These are phyloP conservation scores for Melanostigma gelatinosum DNA, from an alignment of 2,113 vertebrate species.

Conservation along the genomic window DNA sequence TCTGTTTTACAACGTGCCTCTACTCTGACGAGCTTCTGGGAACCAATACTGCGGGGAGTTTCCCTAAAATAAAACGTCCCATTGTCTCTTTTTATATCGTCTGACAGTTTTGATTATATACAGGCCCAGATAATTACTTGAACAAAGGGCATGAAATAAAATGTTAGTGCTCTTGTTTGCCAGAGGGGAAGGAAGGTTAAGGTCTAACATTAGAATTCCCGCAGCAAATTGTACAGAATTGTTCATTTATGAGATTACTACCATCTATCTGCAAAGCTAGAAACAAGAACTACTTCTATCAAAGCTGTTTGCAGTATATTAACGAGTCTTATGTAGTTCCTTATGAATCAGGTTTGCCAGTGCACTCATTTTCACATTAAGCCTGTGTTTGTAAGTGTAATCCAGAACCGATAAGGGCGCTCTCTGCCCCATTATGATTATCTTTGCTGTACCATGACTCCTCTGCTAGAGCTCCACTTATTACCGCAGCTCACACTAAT, in stretches of 20 bases:
- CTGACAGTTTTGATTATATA: constrained; percentile 36
- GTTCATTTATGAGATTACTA: constrained; percentile 15
- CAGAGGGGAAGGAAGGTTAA: constrained; percentile 7
- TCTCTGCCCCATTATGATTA: constrained; percentile 11
- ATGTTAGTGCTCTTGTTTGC: constrained; percentile 42
- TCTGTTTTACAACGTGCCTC: constrained; percentile 34
- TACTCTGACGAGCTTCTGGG: constrained; percentile 34
- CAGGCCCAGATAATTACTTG: constrained; percentile 22
- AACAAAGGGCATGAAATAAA: constrained; percentile 29
- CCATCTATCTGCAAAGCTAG: neutral
- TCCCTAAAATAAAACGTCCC: constrained; percentile 48
- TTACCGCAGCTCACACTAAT: constrained; percentile 49
- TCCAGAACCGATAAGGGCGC: constrained; percentile 17
- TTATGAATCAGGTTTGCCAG: neutral
- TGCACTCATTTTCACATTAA: constrained; percentile 12
- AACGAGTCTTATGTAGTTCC: neutral
- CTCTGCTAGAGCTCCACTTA: constrained; percentile 46
- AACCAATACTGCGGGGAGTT: constrained; percentile 35
- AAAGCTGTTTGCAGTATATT: neutral
- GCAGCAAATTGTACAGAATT: constrained; percentile 10
- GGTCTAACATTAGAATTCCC: neutral
- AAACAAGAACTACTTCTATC: neutral
- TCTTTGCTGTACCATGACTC: constrained; percentile 11
- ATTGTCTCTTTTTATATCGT: constrained; percentile 55
- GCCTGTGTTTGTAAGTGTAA: constrained; percentile 14